Conservation (phyloP, 2,797 vertebrate genomes). For the Peromyscus aztecus region DNA sequence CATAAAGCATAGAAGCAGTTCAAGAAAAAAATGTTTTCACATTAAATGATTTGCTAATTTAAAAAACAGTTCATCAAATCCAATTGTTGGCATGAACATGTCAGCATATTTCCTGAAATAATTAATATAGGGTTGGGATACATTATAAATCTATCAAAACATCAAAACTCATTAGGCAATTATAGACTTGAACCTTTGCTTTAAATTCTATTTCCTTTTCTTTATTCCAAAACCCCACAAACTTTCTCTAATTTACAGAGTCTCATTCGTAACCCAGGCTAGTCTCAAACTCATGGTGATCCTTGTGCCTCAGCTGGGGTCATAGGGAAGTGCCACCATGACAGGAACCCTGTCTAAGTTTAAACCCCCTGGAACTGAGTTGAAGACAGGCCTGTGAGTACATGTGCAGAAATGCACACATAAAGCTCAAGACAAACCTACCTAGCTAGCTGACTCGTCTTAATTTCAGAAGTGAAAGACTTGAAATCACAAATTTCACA, state of each 20-base stretch:
- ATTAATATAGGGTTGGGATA: background rate
- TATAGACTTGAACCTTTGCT: slow-evolving; percentile 25
- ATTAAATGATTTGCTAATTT: slow-evolving; percentile 21
- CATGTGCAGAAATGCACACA: background rate
- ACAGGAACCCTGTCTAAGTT: background rate
- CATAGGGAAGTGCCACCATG: background rate
- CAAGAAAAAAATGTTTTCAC: slow-evolving; percentile 25
- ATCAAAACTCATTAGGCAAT: slow-evolving; percentile 36
- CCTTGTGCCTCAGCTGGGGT: background rate
- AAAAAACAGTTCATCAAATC: slow-evolving; percentile 29
- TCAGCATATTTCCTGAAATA: slow-evolving; percentile 26
- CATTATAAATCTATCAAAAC: background rate
- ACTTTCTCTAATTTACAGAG: background rate
- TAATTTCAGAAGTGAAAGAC: slow-evolving; percentile 34
- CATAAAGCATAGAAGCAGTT: background rate
- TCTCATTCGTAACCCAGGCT: background rate
- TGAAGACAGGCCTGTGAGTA: background rate
- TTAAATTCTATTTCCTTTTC: slow-evolving; percentile 44
- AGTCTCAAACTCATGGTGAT: background rate
- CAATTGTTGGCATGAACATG: slow-evolving; percentile 7
- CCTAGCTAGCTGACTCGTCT: background rate
- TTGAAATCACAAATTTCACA: slow-evolving; percentile 40
- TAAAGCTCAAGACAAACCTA: background rate
- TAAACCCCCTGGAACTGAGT: background rate
- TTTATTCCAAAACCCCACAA: slow-evolving; percentile 27